phyloP scores from a whole-genome alignment of 2,113 vertebrate species.

The Ardeotis arabs region DNA sequence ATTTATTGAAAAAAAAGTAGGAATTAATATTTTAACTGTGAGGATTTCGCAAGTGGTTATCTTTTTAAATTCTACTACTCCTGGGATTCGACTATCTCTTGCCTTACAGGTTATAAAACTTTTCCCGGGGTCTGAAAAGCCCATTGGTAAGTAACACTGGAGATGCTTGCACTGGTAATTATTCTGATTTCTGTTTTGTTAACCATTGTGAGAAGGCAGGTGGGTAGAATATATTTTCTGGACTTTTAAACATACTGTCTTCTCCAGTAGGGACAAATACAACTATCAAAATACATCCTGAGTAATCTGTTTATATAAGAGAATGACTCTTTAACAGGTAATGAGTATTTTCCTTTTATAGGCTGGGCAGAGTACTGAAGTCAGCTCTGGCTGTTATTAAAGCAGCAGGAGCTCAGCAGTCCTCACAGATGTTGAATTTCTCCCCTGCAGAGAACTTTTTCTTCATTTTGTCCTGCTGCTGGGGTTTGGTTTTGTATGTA shows the following conservation, averaged over 20 bases:
- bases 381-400: constrained; percentile 4
- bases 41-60: not conserved
- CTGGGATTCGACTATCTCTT: not conserved
- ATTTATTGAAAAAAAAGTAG: not conserved
- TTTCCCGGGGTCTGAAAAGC: not conserved
- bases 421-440: constrained; percentile 27
- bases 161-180: not conserved
- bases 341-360: constrained; percentile 8
- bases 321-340: not conserved
- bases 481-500: not conserved
- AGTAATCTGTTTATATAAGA: not conserved
- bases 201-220: not conserved
- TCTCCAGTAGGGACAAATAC: not conserved
- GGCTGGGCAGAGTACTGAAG: not conserved
- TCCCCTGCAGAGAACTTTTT: not conserved
- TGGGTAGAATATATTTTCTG: not conserved
- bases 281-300: not conserved
- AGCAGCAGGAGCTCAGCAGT: constrained; percentile 9
- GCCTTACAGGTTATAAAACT: not conserved
- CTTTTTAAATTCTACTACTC: not conserved
- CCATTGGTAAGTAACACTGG: not conserved
- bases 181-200: not conserved
- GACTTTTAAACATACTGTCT: not conserved
- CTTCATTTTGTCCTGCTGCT: not conserved
- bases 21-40: not conserved